phyloP scores from a whole-genome alignment of 2,797 vertebrate genomes.

The Threskiornis aethiopicus region DNA sequence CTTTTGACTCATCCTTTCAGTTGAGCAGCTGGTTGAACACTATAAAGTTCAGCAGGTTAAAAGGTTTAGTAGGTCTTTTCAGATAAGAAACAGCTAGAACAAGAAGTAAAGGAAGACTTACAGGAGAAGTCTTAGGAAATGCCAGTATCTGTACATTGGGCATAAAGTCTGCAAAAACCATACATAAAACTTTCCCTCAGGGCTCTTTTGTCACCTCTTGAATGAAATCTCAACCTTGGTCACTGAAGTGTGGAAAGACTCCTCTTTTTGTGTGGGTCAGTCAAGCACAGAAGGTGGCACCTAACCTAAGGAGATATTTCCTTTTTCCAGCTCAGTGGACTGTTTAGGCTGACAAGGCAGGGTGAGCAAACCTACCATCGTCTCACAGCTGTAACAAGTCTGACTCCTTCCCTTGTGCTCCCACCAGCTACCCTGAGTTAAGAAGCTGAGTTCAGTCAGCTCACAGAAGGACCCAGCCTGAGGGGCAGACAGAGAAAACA shows the following conservation, averaged over 20 bases:
- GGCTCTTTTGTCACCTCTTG: neutral
- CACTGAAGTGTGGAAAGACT: neutral
- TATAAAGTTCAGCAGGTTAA: neutral
- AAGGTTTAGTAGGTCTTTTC: neutral
- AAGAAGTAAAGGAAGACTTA: neutral
- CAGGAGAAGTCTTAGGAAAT: neutral
- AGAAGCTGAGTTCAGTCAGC: neutral
- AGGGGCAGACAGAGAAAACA: neutral
- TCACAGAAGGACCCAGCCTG: fast-evolving
- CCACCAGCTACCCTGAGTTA: neutral
- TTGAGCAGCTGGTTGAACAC: neutral
- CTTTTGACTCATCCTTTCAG: neutral
- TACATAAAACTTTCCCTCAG: neutral
- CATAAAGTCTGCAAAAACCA: neutral
- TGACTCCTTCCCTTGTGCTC: neutral
- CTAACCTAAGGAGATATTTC: neutral
- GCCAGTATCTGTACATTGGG: neutral
- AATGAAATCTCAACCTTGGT: neutral
- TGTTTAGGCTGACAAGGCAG: neutral
- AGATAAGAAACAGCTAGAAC: neutral
- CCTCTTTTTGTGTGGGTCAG: neutral
- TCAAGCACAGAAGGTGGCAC: neutral
- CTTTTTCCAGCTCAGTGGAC: neutral
- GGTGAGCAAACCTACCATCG: neutral
- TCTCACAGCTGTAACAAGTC: neutral